These are phyloP conservation scores for Aporophyla lueneburgensis DNA, from an alignment of 2,888 invertebrate genomes.

Conservation along the genomic window DNA sequence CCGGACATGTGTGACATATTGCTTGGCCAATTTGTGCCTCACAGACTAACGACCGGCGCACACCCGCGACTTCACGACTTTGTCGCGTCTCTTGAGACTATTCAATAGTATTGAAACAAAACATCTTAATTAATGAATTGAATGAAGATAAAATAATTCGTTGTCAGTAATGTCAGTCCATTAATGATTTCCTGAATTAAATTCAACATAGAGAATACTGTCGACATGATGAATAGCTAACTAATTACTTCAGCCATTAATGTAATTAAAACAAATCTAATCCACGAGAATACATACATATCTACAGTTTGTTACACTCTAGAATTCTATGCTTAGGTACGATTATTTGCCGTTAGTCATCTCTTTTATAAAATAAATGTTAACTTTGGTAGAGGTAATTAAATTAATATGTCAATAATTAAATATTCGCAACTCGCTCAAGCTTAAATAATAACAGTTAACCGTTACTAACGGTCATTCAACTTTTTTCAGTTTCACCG, in stretches of 20 bases:
- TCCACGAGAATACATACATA: conserved; percentile 8
- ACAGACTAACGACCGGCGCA: conserved; percentile 22
- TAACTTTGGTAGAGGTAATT: neutral
- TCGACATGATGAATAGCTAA: neutral
- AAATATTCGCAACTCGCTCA: neutral
- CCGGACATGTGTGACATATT: conserved; percentile 69
- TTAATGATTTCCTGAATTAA: conserved; percentile 25
- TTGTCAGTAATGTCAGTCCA: conserved; percentile 11
- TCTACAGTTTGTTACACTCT: neutral
- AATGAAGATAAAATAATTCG: conserved; percentile 2
- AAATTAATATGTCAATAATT: conserved; percentile 16
- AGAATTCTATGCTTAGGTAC: neutral
- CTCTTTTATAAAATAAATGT: neutral
- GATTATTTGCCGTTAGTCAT: neutral
- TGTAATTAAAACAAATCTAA: conserved; percentile 19
- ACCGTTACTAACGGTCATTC: conserved; percentile 8
- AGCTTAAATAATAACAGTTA: conserved; percentile 6
- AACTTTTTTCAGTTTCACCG: conserved; percentile 11
- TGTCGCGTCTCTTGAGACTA: neutral
- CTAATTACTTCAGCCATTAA: conserved; percentile 25
- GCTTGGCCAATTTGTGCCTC: conserved; percentile 39
- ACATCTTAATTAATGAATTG: neutral
- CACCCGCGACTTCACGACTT: conserved; percentile 29
- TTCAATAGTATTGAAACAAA: conserved; percentile 20
- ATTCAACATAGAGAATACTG: neutral